Percentiles rank a stretch among this genome's conserved stretches.
Conservation (phyloP, 2,888 invertebrate genomes). For the Ptilodon capucinus region DNA sequence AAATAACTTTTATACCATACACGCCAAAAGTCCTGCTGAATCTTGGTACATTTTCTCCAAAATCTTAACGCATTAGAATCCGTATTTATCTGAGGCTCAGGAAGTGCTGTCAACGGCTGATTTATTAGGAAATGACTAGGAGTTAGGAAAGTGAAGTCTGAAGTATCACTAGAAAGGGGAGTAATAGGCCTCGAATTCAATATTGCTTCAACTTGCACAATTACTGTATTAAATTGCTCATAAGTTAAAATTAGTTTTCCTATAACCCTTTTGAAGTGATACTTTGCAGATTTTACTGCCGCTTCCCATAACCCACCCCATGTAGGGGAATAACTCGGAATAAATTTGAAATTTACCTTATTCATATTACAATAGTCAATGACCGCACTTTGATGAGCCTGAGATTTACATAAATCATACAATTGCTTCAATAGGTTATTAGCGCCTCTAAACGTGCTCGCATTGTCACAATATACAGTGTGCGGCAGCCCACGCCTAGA, state of each 20-base stretch:
- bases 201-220: not conserved
- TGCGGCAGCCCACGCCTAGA: not conserved
- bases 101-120: not conserved
- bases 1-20: not conserved
- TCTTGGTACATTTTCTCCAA: not conserved
- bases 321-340: not conserved
- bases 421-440: not conserved
- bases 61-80: not conserved
- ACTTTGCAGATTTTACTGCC: not conserved
- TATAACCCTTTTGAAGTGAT: not conserved
- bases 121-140: not conserved
- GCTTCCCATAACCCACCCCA: not conserved
- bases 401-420: not conserved
- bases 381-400: not conserved
- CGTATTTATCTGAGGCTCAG: not conserved
- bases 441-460: not conserved
- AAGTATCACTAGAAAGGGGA: not conserved
- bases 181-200: not conserved
- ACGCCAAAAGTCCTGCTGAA: not conserved
- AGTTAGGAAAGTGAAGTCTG: not conserved
- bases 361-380: not conserved
- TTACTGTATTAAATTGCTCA: conserved; percentile 1
- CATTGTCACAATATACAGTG: not conserved
- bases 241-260: not conserved
- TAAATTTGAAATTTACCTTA: not conserved